phyloP scores from a whole-genome alignment of 1,140 invertebrate genomes.

The Lethocerus indicus region DNA sequence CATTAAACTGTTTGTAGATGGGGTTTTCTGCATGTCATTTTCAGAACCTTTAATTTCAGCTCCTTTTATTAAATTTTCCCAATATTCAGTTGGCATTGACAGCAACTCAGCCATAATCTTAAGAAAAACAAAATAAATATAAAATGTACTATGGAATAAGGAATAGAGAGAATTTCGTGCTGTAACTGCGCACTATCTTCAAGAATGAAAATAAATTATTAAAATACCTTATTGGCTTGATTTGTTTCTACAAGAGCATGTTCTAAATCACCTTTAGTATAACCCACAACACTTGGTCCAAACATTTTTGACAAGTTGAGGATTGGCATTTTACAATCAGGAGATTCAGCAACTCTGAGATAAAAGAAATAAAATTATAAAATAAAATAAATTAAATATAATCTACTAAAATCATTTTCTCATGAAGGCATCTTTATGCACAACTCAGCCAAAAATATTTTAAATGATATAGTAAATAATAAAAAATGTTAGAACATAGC shows the following conservation, averaged over 20 bases:
- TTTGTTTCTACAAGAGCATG: slow-evolving; percentile 14
- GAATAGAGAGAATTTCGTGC: not conserved
- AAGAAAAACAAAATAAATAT: not conserved
- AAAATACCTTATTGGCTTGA: slow-evolving; percentile 14
- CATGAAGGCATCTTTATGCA: too few species aligned
- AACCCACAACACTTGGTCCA: slow-evolving; percentile 70
- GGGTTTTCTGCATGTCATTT: too few species aligned
- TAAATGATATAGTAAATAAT: too few species aligned
- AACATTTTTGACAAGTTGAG: slow-evolving; percentile 65
- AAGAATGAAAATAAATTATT: not conserved
- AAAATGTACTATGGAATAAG: not conserved
- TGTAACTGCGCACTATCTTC: too few species aligned
- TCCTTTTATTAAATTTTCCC: slow-evolving; percentile 6
- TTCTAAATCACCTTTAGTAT: slow-evolving; percentile 39
- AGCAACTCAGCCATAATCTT: slow-evolving; percentile 17
- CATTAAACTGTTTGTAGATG: too few species aligned
- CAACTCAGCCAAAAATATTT: too few species aligned
- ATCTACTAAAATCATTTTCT: too few species aligned
- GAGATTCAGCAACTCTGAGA: slow-evolving; percentile 44
- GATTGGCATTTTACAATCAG: slow-evolving; percentile 61
- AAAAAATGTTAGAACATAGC: too few species aligned
- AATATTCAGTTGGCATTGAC: slow-evolving; percentile 15
- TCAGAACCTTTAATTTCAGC: not conserved
- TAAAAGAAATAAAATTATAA: slow-evolving; percentile 2
- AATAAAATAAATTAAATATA: slow-evolving; percentile 4